Evolutionary conservation across 1,140 invertebrate species (phyloP), one percentile per base, ranked within the genome.

Genomic region (Trachymyrmex cornetzi): DNA sequence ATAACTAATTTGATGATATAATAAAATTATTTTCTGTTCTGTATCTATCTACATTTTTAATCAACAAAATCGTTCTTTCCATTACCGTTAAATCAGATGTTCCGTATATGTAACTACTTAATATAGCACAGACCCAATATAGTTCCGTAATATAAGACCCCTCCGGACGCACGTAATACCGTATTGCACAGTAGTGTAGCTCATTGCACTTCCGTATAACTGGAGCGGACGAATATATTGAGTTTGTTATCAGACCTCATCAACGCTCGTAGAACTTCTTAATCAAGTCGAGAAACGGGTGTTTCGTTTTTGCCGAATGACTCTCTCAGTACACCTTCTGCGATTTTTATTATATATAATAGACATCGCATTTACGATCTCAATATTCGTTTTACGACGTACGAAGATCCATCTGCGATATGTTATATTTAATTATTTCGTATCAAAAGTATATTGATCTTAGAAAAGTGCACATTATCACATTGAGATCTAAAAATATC

Each of bases 281-380:
- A 79, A 79, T 85, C 74, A 48, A 77, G 61, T 14, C 67, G 38
- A 66, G 44, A 30, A 24, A 0, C 19, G 12, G n/a, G 19, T 79
- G 72, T 55, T 88, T 57, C 79, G 48, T 88, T 86, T 86, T 86
- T 75, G 75, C 74, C 30, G 48, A 61, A 59, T 53, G 55, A 19
- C 57, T 75, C 55, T 50, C 48, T 50, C 24, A 16, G 38, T 19
- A 55, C 50, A 55, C 16, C 71, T 55, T 22, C 22, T 9, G 53
- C 57, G 38, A 88, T 74, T 63, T 86, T 90, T 55, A 90, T 82
- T 57, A 53, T 77, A 48, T n/a, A 27, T 57, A 53, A 27, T 57
- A 53, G 53, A 69, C 53, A 6, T 72, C 27, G 30, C 69, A 24
- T 89, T 89, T 82, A 87, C 27, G 87, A 53, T 61, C 22, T 75